phyloP scores from a whole-genome alignment of 2,888 invertebrate species.

The Ypsolopha sequella region DNA sequence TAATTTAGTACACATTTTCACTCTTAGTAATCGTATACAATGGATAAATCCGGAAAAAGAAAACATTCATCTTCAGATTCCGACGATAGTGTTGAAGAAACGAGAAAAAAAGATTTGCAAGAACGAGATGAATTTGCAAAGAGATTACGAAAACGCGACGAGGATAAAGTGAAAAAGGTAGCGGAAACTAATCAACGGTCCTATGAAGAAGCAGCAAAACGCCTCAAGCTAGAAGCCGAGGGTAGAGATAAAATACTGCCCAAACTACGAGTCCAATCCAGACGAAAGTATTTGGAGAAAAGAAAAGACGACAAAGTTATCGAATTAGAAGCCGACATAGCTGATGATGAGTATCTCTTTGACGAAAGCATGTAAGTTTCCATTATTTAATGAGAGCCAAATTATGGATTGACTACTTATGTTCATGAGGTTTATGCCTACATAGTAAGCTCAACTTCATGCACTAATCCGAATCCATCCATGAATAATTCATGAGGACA shows the following conservation, averaged over 20 bases:
- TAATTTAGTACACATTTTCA: too few species aligned
- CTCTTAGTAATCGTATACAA: constrained; percentile 14
- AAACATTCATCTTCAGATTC: constrained; percentile 69
- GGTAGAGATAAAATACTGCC: constrained; percentile 90
- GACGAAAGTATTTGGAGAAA: constrained; percentile 95
- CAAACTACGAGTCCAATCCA: constrained; percentile 88
- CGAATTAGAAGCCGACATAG: constrained; percentile 94
- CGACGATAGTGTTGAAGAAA: constrained; percentile 84
- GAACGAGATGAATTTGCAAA: constrained; percentile 96
- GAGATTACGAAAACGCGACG: constrained; percentile 90
- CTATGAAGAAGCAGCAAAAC: constrained; percentile 90
- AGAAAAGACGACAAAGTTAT: constrained; percentile 96
- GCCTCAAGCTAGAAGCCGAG: constrained; percentile 88
- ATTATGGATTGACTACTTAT: too few species aligned
- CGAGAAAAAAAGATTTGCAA: constrained; percentile 84
- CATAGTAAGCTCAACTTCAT: too few species aligned
- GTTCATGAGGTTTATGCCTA: too few species aligned
- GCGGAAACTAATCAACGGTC: constrained; percentile 77
- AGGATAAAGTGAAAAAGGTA: constrained; percentile 87
- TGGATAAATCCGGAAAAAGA: constrained; percentile 51
- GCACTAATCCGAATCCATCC: too few species aligned
- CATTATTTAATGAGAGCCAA: background rate
- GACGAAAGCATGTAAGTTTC: constrained; percentile 83
- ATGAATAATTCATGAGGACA: too few species aligned
- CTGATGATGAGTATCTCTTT: constrained; percentile 96